Base-by-base conservation (phyloP, 1,140 invertebrate genomes). In the Drosophila baimaii region DNA sequence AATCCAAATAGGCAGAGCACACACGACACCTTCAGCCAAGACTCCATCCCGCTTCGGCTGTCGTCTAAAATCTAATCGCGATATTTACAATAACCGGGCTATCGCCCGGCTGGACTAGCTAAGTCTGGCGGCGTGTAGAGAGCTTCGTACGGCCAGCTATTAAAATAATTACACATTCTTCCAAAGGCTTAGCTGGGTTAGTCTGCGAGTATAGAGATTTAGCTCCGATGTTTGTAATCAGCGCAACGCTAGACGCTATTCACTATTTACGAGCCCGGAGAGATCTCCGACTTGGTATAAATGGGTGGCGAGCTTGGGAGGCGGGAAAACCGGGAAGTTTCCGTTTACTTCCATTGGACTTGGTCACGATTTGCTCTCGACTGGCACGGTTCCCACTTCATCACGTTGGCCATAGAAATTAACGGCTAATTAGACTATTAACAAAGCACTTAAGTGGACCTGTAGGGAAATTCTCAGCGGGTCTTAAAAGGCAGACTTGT, bases 1-100 rank as follows among this genome's bases (percentile, higher is more conserved):
- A 96, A 95, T n/a, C 96, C 96, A 92, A 96, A 97, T 33, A 94
- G 79, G 73, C 96, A 96, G 1, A 97, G 92, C 35, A 96, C 82
- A 6, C 94, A 80, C 3, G 95, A 95, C 51, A 95, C 94, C 73
- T 92, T 93, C 23, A 93, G 76, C 95, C 95, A 96, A 70, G 93
- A 90, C 92, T 63, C 68, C 55, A 64, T 56, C 29, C 52, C 78
- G 21, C 41, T 39, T 21, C 65, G 81, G 58, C 35, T 58, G 57
- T 25, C 43, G 41, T 39, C 19, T 35, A 58, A 62, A 52, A 56
- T 88, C 71, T 89, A 83, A 89, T 73, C 78, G 64, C 57, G 29
- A 58, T 43, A 23, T 56, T 49, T 41, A 29, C 31, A 21, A 37
- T 29, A 43, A 17, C 19, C 41, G 7, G 9, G 29, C 47, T 35